Evolutionary conservation across 2,113 vertebrate genomes (phyloP), one percentile per base, ranked within the genome.

Genomic region (Monopterus albus): DNA sequence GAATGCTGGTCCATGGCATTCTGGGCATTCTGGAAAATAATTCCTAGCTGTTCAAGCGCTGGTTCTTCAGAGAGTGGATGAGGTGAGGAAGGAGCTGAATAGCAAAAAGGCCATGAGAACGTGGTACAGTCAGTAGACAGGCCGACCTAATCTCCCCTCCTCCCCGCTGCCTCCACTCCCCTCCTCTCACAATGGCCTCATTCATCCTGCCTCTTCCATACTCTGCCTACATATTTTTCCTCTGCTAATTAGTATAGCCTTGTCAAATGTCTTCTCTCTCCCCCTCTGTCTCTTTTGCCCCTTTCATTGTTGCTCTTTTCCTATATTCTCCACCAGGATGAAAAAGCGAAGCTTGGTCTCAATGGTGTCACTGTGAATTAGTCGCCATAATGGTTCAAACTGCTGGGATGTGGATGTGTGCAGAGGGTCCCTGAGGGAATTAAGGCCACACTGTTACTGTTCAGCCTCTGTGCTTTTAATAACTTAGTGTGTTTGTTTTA

Each of bases 201-300:
- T 94, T 94, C 93, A 93, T 92, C 74, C 77, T 71, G 78, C 76
- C 73, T 78, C 86, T 87, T 82, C 88, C 86, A 87, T 88, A 88
- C 88, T 89, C 90, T 89, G 91, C 88, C 87, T 89, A 90, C 92
- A 92, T 92, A 92, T 90, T 91, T 92, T 83, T 87, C 79, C 83
- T 89, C 90, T 90, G 90, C 88, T 93, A 91, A 93, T 93, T 90
- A 89, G 90, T 83, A 87, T 89, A 90, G 90, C 85, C 88, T 87
- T 87, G 88, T 91, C 85, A 88, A 88, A 91, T 82, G 87, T 87
- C 82, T 59, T 72, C 89, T 78, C 78, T 79, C 75, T 78, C 50
- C 73, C 71, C 49, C 55, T 77, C 73, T 82, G 78, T 86, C 58
- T 75, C 60, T 35, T 35, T 67, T 74, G 62, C 68, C 46, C 63